Percentiles rank a stretch among this genome's conserved stretches.
Conservation (phyloP, 2,797 vertebrate species). For the Centroberyx gerrardi region DNA sequence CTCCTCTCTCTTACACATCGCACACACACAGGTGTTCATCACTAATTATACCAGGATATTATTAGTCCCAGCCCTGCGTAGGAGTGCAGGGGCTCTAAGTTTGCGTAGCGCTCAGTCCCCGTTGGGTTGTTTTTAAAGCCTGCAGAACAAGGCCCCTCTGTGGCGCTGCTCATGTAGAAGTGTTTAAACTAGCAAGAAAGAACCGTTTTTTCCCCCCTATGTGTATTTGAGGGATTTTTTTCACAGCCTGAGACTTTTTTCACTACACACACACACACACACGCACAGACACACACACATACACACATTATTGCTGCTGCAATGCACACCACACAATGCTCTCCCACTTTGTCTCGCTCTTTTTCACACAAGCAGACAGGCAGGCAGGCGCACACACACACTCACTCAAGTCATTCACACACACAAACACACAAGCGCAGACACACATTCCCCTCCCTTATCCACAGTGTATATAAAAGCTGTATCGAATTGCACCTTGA, state of each 20-base stretch:
- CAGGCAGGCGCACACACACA: conserved; percentile 38
- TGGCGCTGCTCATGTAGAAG: conserved; percentile 69
- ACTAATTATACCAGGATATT: conserved; percentile 81
- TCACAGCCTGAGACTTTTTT: conserved; percentile 39
- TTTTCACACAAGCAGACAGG: conserved; percentile 46
- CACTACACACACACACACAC: conserved; percentile 6
- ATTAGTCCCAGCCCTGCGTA: conserved; percentile 67
- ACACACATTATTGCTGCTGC: conserved; percentile 65
- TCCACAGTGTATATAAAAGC: conserved; percentile 85
- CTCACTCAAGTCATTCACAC: conserved; percentile 64
- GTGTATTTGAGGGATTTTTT: conserved; percentile 49
- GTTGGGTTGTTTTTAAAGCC: conserved; percentile 76
- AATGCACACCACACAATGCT: conserved; percentile 76
- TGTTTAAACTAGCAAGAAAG: conserved; percentile 71
- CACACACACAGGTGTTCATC: conserved; percentile 75
- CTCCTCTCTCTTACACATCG: conserved; percentile 19
- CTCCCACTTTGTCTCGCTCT: conserved; percentile 66
- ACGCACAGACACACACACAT: not conserved
- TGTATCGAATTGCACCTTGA: conserved; percentile 85
- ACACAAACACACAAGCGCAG: conserved; percentile 62
- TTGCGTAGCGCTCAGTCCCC: conserved; percentile 71
- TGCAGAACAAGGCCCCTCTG: conserved; percentile 79
- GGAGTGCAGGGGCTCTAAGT: conserved; percentile 65
- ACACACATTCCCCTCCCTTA: conserved; percentile 53
- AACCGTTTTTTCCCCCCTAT: conserved; percentile 7